Conservation (phyloP, 2,113 vertebrate species). For the Elanus axillaris region DNA sequence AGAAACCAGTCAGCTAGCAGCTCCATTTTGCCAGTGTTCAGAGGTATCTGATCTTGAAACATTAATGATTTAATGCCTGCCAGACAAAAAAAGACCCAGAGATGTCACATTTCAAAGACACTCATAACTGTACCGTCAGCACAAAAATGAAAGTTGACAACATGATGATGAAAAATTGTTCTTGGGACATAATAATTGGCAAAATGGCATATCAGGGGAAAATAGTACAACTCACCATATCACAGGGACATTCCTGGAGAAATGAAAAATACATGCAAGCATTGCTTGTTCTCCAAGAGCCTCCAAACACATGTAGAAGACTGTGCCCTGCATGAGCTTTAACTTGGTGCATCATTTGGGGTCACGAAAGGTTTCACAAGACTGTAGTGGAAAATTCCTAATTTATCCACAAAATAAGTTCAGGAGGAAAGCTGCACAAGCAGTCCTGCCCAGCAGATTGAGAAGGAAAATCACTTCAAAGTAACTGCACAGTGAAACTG, state of each 20-base stretch:
- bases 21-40: conserved; percentile 10
- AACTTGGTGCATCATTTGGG: background rate
- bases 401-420: background rate
- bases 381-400: background rate
- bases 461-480: background rate
- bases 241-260: background rate
- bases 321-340: background rate
- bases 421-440: background rate
- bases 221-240: background rate
- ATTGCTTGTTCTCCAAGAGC: background rate
- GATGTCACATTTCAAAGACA: conserved; percentile 52
- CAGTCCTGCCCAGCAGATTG: background rate
- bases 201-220: background rate
- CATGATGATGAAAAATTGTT: conserved; percentile 34
- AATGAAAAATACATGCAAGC: background rate
- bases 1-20: conserved; percentile 1
- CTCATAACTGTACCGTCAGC: background rate
- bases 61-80: conserved; percentile 53
- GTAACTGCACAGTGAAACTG: background rate
- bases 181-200: background rate
- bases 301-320: background rate
- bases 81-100: conserved; percentile 18
- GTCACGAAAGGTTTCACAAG: background rate
- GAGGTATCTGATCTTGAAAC: conserved; percentile 41
- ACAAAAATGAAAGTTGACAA: conserved; percentile 57